phyloP scores from a whole-genome alignment of 2,888 invertebrate species.

The Drosophila suboccidentalis region DNA sequence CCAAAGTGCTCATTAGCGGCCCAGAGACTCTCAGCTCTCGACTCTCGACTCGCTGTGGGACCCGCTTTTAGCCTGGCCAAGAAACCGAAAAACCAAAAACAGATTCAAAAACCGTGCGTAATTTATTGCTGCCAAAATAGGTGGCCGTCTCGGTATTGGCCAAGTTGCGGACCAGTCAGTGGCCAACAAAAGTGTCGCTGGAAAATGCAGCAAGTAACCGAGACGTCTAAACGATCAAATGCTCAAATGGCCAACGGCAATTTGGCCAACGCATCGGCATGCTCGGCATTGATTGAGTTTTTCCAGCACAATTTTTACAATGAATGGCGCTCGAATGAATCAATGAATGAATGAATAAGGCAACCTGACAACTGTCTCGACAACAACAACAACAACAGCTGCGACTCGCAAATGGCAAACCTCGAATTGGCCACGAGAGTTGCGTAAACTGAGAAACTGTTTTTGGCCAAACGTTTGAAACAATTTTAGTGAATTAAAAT shows the following conservation, averaged over 20 bases:
- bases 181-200: conserved; percentile 64
- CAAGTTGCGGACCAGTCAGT: conserved; percentile 37
- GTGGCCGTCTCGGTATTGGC: conserved; percentile 48
- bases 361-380: conserved; percentile 22
- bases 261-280: conserved; percentile 78
- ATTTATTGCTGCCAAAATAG: conserved; percentile 74
- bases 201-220: conserved; percentile 56
- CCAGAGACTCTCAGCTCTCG: conserved; percentile 6
- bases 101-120: conserved; percentile 62
- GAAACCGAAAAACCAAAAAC: conserved; percentile 22
- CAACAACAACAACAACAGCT: conserved; percentile 15
- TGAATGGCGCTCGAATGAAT: conserved; percentile 49
- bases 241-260: conserved; percentile 56
- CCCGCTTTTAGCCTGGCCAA: conserved; percentile 31
- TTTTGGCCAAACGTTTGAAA: conserved; percentile 49
- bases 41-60: conserved; percentile 43
- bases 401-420: conserved; percentile 30
- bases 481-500: conserved; percentile 77
- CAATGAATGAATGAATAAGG: conserved; percentile 54
- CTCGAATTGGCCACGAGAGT: conserved; percentile 39
- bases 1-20: conserved; percentile 75
- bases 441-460: conserved; percentile 52
- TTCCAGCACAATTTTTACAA: conserved; percentile 57
- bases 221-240: conserved; percentile 25
- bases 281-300: conserved; percentile 75